Evolutionary conservation across 2,797 vertebrate species (phyloP).

Genomic region (Pitangus sulphuratus): DNA sequence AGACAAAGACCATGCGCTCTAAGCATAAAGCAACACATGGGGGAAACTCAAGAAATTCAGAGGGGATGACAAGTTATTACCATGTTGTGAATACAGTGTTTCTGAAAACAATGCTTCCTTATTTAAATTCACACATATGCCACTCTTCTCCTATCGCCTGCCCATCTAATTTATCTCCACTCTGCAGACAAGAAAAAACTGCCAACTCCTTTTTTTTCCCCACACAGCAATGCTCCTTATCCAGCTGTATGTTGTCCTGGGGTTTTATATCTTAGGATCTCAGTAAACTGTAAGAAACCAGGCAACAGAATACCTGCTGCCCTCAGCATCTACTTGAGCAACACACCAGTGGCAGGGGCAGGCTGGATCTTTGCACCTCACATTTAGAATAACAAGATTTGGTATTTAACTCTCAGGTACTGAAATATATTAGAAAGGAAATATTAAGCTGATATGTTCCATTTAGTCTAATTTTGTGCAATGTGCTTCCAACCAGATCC

Average conservation of each 20-base stretch:
- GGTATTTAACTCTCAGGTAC: not conserved
- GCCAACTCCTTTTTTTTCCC: not conserved
- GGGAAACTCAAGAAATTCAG: not conserved
- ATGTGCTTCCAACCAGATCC: not conserved
- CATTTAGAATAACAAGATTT: not conserved
- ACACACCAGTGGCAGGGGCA: not conserved
- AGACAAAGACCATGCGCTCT: not conserved
- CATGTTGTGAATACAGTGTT: not conserved
- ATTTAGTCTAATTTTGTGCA: not conserved
- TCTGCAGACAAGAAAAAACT: not conserved
- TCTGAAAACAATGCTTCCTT: not conserved
- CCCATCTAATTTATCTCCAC: not conserved
- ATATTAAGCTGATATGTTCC: not conserved
- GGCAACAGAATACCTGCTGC: not conserved
- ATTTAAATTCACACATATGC: not conserved
- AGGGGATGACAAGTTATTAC: not conserved
- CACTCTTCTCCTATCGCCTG: not conserved
- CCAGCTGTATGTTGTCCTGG: not conserved
- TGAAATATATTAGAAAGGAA: not conserved
- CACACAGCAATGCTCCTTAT: not conserved
- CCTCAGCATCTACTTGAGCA: fast-evolving
- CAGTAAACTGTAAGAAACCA: not conserved
- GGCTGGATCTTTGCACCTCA: not conserved
- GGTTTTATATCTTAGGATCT: not conserved
- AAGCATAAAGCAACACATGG: not conserved